Conservation (phyloP, 2,888 invertebrate species). For the Eupithecia exiguata region DNA sequence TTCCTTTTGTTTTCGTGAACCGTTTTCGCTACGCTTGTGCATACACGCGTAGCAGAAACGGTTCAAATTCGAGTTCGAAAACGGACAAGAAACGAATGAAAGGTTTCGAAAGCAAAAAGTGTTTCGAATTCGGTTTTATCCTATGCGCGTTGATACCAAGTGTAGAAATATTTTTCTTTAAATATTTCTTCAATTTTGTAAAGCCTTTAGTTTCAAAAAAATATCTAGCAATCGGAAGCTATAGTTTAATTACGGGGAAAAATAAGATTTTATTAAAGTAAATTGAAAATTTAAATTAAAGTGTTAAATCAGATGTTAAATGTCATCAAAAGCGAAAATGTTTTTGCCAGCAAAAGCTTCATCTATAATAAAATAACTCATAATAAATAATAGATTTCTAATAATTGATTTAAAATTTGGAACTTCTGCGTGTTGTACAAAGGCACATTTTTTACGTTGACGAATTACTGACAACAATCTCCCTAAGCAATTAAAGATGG, state of each 20-base stretch:
- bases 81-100: background rate
- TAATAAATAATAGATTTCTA: no score
- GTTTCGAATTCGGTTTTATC: background rate
- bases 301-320: no score
- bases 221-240: background rate
- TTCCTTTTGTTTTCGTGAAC: no score
- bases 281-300: no score
- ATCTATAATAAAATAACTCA: no score
- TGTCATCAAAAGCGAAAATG: no score
- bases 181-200: no score
- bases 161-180: background rate
- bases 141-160: background rate
- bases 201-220: background rate
- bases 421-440: no score
- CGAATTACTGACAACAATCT: background rate
- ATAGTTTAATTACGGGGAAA: background rate
- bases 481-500: conserved; percentile 10
- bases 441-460: background rate
- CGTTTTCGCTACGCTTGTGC: no score
- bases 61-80: background rate
- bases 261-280: no score
- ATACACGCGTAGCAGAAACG: background rate
- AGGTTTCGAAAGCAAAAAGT: background rate
- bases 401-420: no score
- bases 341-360: no score